phyloP scores from a whole-genome alignment of 2,113 vertebrate genomes.

The Phaethornis superciliosus region DNA sequence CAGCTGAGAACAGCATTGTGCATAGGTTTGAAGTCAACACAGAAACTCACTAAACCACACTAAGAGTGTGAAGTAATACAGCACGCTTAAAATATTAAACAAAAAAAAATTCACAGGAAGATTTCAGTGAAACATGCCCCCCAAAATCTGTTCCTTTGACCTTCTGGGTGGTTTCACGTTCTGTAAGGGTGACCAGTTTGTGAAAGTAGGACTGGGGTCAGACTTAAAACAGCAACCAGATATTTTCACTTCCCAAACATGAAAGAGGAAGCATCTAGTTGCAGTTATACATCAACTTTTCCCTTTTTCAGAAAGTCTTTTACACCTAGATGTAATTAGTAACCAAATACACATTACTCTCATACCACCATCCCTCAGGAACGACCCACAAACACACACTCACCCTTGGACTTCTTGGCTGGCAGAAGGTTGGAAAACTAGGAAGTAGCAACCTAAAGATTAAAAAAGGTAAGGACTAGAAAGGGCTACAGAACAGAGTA shows the following conservation, averaged over 20 bases:
- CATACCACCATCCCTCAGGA: no score
- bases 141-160: not conserved
- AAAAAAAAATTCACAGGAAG: not conserved
- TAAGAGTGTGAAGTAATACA: not conserved
- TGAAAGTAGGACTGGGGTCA: not conserved
- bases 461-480: not conserved
- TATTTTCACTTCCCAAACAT: not conserved
- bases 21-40: not conserved
- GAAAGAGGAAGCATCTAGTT: not conserved
- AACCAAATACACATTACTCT: not conserved
- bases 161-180: not conserved
- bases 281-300: not conserved
- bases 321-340: not conserved
- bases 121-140: not conserved
- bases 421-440: not conserved
- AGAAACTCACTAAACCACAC: not conserved
- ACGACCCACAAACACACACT: rapidly evolving
- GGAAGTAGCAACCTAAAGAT: not conserved
- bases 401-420: not conserved
- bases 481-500: not conserved
- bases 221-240: not conserved
- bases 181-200: not conserved
- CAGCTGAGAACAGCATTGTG: not conserved
- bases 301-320: not conserved
- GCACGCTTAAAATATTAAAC: not conserved